Base-by-base conservation (phyloP, 37 sponge, comb jelly and placozoan species). In the Chondrosia reniformis region DNA sequence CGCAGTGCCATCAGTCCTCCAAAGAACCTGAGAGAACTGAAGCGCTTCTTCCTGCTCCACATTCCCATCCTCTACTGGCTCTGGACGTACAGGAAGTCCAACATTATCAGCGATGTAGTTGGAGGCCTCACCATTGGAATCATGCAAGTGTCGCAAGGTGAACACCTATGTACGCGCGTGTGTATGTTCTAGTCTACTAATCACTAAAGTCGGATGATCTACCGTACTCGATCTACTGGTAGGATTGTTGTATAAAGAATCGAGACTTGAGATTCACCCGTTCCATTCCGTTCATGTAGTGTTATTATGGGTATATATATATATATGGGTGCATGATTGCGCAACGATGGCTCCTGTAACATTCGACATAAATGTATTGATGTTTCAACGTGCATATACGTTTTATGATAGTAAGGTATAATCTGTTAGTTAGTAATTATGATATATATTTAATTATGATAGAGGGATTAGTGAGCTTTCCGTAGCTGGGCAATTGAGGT, bases 141-240 rank as follows among this genome's bases (percentile, higher is more conserved):
- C 52, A 88, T 93, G 86, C 93, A 93, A 22, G 80, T 93, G 9
- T 84, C 93, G 27, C 93, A 93, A 81, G 93, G 93, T 86, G 28
- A 49, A 44, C 42, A 25, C 52, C 15, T 49, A 49, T 49, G 52
- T 49, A 49, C 52, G 52, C 15, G 15, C 52, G 52, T 49, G 15
- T 49, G 52, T 49, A 15, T 49, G 52, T 49, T 15, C 52, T 15
- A 19, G 10, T 49, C 52, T 49, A 49, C 15, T 49, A 49, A n/a
- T n/a, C n/a, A n/a, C n/a, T n/a, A n/a, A n/a, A n/a, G n/a, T n/a
- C n/a, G n/a, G n/a, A n/a, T n/a, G n/a, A n/a, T n/a, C n/a, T n/a
- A n/a, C n/a, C n/a, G n/a, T n/a, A n/a, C n/a, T n/a, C n/a, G n/a
- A n/a, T n/a, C n/a, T n/a, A n/a, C n/a, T n/a, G n/a, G n/a, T n/a